Evolutionary conservation across 2,797 vertebrate species (phyloP).

Genomic region (Pelobates cultripes): DNA sequence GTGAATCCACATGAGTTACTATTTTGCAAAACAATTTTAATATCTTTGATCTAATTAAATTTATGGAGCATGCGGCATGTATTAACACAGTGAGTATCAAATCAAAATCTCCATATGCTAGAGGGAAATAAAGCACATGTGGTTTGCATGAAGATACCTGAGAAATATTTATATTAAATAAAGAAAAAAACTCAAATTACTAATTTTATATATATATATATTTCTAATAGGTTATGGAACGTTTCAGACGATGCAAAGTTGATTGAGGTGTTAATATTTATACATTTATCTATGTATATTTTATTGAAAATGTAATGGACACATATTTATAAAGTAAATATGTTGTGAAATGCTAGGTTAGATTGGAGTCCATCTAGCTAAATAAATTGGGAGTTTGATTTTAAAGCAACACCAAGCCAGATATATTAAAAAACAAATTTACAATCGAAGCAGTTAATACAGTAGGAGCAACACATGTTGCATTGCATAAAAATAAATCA

Average conservation of each 20-base stretch:
- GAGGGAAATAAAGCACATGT: neutral
- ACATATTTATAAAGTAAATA: neutral
- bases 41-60: conserved; percentile 51
- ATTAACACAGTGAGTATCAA: conserved; percentile 40
- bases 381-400: conserved; percentile 41
- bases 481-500: conserved; percentile 62
- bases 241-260: too few relatives aligned
- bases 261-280: too few relatives aligned
- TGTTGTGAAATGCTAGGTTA: neutral
- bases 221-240: too few relatives aligned
- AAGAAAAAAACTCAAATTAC: too few relatives aligned
- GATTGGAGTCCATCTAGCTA: conserved; percentile 29
- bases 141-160: neutral
- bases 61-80: conserved; percentile 40
- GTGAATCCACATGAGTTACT: conserved; percentile 40
- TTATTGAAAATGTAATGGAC: too few relatives aligned
- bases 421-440: conserved; percentile 53
- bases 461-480: conserved; percentile 54
- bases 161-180: neutral
- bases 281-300: too few relatives aligned
- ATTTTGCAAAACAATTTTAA: conserved; percentile 40
- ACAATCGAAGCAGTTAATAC: conserved; percentile 48
- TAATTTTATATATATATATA: too few relatives aligned
- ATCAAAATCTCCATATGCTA: conserved; percentile 47
- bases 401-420: conserved; percentile 31